Base-by-base conservation (phyloP, 1,140 invertebrate genomes). In the Drosophila seguyi region DNA sequence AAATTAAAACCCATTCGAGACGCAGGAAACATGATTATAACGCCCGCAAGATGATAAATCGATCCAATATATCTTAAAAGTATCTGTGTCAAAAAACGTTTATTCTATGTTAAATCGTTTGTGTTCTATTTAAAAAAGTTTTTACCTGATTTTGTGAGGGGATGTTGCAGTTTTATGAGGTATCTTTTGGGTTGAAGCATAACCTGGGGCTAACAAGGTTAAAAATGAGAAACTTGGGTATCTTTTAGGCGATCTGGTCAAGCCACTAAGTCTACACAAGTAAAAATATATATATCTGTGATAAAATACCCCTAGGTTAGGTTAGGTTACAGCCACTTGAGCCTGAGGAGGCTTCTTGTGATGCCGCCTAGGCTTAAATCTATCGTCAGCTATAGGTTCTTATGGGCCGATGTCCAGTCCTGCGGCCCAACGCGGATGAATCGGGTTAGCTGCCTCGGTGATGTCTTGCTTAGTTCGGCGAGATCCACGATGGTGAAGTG, bases 1-100 rank as follows among this genome's bases (percentile, higher is more conserved):
- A 88, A 78, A 85, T 81, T 67, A 81, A 80, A 88, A 72, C 57
- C 62, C 62, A 77, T 69, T 76, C 78, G 81, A 78, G 72, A 74
- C 68, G 69, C 84, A 69, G 60, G 48, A 72, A 75, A 22, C 63
- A 81, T 53, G 63, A 83, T 58, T 66, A 83, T 82, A 55, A 55
- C 20, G 56, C 61, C 65, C 74, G 73, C 59, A 81, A 67, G 53
- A 77, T 80, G 85, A 88, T 68, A 58, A 79, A 79, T 69, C 69
- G 60, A 79, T 72, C 77, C 48, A 75, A 87, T 77, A 80, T 63
- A 81, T 69, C 68, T 67, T 72, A 38, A 57, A 85, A 65, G 42
- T 34, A 47, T 69, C 72, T 66, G 72, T 87, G 75, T 83, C 86
- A 48, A 45, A 80, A 55, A 59, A 57, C 62, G 39, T 52, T 53